A percentile compares a stretch with the other conserved stretches of the same genome.
phyloP scores from a whole-genome alignment of 37 sponge, comb jelly and placozoan species.

The Petrosia ficiformis region DNA sequence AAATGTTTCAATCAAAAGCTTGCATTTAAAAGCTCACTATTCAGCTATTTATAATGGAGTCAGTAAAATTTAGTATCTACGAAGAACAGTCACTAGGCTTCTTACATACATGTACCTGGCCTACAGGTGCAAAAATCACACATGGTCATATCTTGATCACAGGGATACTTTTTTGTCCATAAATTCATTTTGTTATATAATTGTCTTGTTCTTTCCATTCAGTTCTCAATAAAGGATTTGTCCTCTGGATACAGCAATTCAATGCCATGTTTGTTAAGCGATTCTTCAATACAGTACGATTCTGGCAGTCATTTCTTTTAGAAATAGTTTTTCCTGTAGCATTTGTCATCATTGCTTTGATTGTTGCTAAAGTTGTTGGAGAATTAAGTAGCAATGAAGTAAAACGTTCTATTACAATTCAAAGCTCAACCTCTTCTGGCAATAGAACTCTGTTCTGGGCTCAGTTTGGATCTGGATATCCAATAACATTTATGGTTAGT shows the following conservation, averaged over 20 bases:
- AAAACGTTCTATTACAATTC: background rate
- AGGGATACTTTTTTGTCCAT: too few relatives aligned
- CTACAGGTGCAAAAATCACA: too few relatives aligned
- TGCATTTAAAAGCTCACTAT: too few relatives aligned
- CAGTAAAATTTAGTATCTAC: too few relatives aligned
- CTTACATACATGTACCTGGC: too few relatives aligned
- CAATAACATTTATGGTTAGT: background rate
- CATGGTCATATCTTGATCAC: too few relatives aligned
- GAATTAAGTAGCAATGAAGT: background rate
- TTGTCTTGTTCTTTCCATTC: background rate
- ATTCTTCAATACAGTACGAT: background rate
- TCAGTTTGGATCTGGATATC: background rate
- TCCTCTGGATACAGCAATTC: constrained; percentile 54
- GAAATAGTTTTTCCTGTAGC: background rate
- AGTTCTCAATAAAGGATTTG: constrained; percentile 24
- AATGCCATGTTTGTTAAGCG: constrained; percentile 30
- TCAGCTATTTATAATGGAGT: too few relatives aligned
- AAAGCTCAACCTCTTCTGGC: background rate
- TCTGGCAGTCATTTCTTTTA: background rate
- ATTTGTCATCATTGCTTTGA: background rate
- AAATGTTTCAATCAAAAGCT: too few relatives aligned
- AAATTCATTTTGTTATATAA: too few relatives aligned
- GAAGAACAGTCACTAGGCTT: too few relatives aligned
- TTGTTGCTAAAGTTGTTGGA: background rate
- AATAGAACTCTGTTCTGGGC: background rate